Base-by-base conservation (phyloP, 1,140 invertebrate genomes). In the Aradophagus sp. region DNA sequence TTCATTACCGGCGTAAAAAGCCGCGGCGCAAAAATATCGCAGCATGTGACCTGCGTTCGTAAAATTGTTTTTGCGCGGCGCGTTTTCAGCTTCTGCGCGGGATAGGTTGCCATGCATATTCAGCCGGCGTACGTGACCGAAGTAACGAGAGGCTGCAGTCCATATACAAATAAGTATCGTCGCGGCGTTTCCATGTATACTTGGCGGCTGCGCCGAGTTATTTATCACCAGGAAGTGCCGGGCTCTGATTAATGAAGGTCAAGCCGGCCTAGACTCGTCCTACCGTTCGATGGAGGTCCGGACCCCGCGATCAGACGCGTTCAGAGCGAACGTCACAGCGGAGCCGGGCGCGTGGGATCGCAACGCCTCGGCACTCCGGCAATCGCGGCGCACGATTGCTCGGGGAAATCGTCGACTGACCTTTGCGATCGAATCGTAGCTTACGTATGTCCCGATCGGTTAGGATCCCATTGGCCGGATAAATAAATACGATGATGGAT, bases 211-310 rank as follows among this genome's bases (percentile, higher is more conserved):
- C 36, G 61, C 48, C 31, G n/a, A 41, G 58, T 72, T 72, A 75
- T 72, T 75, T 75, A 75, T 72, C 68, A 75, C 73, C 73, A 75
- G 73, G 73, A 75, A 75, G 63, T 75, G 56, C 59, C 59, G 11
- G 29, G 63, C 63, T 55, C 72, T 75, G 73, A 75, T 71, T 75
- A 75, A 75, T 75, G 73, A 75, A 75, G 73, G 73, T 75, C 73
- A 75, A 68, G 58, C 42, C 52, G 50, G 63, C 59, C 50, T 61
- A 59, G 67, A 72, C 67, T 71, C 63, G 68, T 71, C 68, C 58
- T 71, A 71, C 73, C 73, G 73, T 74, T 74, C 62, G 45, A 71
- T 61, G 58, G 62, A 55, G 67, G 67, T 61, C 73, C 50, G 44
- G 56, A 69, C 55, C 47, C 50, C 59, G 47, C 63, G 63, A 73